These are phyloP conservation scores for Heliornis fulica DNA, from an alignment of 2,113 vertebrate genomes.

Conservation along the genomic window DNA sequence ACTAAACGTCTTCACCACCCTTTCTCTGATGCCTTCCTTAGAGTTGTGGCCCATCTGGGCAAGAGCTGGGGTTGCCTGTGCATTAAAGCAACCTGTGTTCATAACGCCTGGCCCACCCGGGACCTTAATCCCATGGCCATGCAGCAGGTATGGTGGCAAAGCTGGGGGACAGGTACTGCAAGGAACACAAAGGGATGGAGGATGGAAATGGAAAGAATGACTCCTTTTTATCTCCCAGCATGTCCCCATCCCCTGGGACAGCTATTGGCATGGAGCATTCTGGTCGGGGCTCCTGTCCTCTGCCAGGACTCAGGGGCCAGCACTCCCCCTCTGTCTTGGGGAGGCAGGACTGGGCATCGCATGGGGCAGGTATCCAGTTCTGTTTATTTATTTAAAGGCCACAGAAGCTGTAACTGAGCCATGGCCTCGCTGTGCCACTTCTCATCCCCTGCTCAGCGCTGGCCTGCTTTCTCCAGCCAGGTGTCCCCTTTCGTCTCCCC, in stretches of 20 bases:
- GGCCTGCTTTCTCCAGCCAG: not conserved
- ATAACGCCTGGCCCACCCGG: not conserved
- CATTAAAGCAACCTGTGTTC: not conserved
- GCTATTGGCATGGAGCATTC: not conserved
- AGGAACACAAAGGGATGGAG: not conserved
- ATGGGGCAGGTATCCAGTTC: constrained; percentile 30
- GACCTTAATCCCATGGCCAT: not conserved
- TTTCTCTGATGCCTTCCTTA: not conserved
- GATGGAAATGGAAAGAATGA: not conserved
- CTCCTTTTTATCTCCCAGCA: not conserved
- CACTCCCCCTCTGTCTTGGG: no score
- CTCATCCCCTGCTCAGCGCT: not conserved
- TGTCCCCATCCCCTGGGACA: not conserved
- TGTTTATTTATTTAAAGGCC: constrained; percentile 67
- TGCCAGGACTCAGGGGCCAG: not conserved
- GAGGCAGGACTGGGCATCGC: not conserved
- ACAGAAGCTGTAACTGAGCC: constrained; percentile 51
- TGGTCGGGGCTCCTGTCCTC: not conserved
- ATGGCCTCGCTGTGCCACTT: not conserved
- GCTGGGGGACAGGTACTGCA: not conserved
- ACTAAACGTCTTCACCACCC: not conserved
- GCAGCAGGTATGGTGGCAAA: not conserved
- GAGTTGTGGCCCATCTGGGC: not conserved
- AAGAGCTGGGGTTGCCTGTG: not conserved
- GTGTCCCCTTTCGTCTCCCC: constrained; percentile 15